Base-by-base conservation (phyloP, 2,888 invertebrate species). In the Caenorhabditis sp. region DNA sequence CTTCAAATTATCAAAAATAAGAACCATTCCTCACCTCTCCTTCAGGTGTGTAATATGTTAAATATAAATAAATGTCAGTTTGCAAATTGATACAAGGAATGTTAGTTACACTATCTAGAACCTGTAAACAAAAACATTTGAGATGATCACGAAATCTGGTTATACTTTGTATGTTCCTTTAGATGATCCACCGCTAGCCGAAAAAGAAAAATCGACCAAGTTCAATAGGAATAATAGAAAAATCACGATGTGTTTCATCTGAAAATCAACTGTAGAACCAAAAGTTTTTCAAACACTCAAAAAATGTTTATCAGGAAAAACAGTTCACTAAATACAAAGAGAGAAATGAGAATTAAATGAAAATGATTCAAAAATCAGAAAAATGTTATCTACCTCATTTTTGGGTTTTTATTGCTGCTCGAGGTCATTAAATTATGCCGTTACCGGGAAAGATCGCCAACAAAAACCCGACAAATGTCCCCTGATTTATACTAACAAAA, bases 11-110 rank as follows among this genome's bases (percentile, higher is more conserved):
- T 14, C 14, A 43, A 43, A 43, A 43, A 43, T 43, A 3, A 14
- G 14, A 12, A 17, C 3, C n/a, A n/a, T 12, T 6, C 31, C 51
- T 21, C 17, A 74, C 73, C n/a, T 66, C 60, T 26, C 69, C 60
- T 3, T 66, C 63, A 5, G 31, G 62, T 23, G 68, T 70, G 37
- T 37, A 10, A 62, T 79, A 79, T 14, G 71, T 73, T 8, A 79
- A 62, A n/a, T 70, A 72, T 49, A 79, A 63, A 58, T 75, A 69
- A 31, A 79, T 70, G 43, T 79, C 75, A 0, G 66, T 69, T 26
- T 68, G 69, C 6, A 79, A 12, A 23, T 50, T 64, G 27, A 79
- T 61, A 58, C 79, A 79, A 8, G 74, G 74, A 3, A 62, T 23
- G 2, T 58, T 19, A 14, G 65, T 67, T 24, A 31, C 37, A 19